Conservation (phyloP, 2,113 vertebrate genomes). For the Numida meleagris region DNA sequence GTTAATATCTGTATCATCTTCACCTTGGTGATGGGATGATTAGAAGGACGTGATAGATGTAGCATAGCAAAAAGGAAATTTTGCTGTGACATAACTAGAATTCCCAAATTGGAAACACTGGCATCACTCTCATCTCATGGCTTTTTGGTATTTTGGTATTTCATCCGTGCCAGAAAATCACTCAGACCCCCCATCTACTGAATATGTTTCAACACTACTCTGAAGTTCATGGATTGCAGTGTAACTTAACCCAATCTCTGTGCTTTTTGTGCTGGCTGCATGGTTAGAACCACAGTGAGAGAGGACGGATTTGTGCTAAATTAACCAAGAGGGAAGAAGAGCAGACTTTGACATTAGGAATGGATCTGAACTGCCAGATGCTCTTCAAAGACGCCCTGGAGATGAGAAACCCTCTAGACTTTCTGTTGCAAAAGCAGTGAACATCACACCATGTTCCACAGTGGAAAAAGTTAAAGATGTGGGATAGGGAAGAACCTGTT, state of each 20-base stretch:
- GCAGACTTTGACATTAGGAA: neutral
- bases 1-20: neutral
- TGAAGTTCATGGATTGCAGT: neutral
- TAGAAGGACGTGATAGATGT: neutral
- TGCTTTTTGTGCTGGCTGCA: neutral
- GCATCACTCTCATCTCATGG: neutral
- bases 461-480: neutral
- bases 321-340: neutral
- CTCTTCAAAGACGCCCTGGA: neutral
- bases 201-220: neutral
- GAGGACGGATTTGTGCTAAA: neutral
- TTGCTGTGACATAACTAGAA: neutral
- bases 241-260: neutral
- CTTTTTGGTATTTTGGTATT: neutral
- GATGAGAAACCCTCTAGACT: neutral
- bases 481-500: neutral
- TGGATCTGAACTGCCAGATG: neutral
- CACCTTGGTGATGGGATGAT: too few species aligned
- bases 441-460: fast-evolving
- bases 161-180: neutral
- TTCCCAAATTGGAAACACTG: neutral
- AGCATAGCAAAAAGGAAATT: neutral
- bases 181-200: neutral
- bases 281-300: neutral
- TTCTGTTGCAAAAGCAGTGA: neutral